Evolutionary conservation across 2,797 vertebrate species (phyloP), one percentile per base, ranked within the genome.

Genomic region (Gymnopithys bicolor): DNA sequence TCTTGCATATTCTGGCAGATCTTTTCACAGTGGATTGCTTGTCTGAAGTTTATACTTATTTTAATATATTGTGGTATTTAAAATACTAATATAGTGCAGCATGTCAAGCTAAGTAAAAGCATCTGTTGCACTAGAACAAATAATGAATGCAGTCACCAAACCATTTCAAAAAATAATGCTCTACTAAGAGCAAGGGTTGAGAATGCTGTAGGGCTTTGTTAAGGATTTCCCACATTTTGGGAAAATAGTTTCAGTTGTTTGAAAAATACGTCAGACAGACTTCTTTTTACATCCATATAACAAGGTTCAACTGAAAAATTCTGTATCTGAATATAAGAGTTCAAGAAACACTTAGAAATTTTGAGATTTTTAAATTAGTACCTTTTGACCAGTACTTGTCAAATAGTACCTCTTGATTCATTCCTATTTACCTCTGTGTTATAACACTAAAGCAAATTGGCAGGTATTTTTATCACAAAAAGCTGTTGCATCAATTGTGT

Each of bases 321-420:
- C 41, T 2, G 0, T 25, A 69, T 56, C 14, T 74, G 37, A 88
- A 84, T 51, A 30, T 11, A 84, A 32, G 19, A 89, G 49, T 58
- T 82, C 22, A 74, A 55, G 37, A 81, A 94, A 73, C 23, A 73
- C 11, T 46, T 0, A 55, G 7, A 88, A 92, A 91, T 13, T 10
- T 35, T 82, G 56, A 73, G 23, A 63, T 83, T 80, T 85, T 89
- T 71, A 80, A 74, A 87, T 60, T 30, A 70, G 32, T 60, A 77
- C 33, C 39, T 74, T 79, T 41, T 85, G 39, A 85, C 63, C 52
- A 52, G 24, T 71, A 73, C 49, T 53, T 91, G 46, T 62, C 76
- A 91, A 93, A 58, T 66, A 83, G 90, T 33, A 74, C 2, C 8
- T 84, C 76, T 64, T 89, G 30, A 86, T 45, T 82, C 52, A 33